Base-by-base conservation (phyloP, 2,888 invertebrate species). In the Euphydryas editha region DNA sequence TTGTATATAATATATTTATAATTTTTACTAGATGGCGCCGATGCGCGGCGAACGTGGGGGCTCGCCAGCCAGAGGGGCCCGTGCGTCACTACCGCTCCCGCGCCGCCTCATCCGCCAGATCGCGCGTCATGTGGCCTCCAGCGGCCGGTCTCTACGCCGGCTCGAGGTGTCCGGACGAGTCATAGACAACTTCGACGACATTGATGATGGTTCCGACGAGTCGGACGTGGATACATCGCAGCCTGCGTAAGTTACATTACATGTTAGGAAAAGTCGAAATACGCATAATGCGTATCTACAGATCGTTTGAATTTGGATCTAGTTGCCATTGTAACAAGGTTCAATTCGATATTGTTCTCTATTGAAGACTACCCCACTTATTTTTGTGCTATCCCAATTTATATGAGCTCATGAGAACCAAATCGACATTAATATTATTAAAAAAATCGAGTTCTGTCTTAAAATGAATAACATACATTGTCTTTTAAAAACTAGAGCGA, bases 131-230 rank as follows among this genome's bases (percentile, higher is more conserved):
- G 93, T 93, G 56, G 93, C 93, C 18, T 92, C 92, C 73, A 92
- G 90, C 69, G 93, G 93, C 10, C 87, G 93, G 13, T 92, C 92
- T n/a, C 83, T 93, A 62, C 84, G 92, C 10, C 85, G 93, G 18
- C 86, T 93, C 0, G 93, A 93, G 73, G 92, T 93, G 73, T 92
- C 92, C 13, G 93, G 93, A 36, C 81, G 92, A 42, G 77, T 93
- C 76, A 93, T 93, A 68, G 93, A 93, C 83, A 93, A 93, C 81
- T 93, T 93, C 73, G 93, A 93, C 72, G 92, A 92, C 71, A 84
- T 93, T 21, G 92, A 90, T 36, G 90, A 84, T 73, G 81, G 76
- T 0, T 90, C 89, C 4, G 92, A 92, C 73, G 91, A 91, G 20
- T 91, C 90, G 0, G 92, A 92, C 65, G 81, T 89, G 77, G 92